Evolutionary conservation across 2,797 vertebrate genomes (phyloP).

Genomic region (Antrozous pallidus): DNA sequence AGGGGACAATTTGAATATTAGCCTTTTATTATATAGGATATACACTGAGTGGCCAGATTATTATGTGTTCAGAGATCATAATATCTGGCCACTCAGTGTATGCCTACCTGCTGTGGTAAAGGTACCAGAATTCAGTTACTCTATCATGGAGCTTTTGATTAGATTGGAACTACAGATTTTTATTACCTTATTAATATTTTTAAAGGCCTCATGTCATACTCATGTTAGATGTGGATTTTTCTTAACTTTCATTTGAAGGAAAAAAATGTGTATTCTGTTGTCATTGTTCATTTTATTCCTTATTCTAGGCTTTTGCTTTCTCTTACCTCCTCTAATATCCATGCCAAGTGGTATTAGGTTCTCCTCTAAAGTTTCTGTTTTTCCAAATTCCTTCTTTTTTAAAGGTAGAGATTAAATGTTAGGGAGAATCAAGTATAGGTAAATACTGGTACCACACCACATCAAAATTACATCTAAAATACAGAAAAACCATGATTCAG

Average conservation of each 20-base stretch:
- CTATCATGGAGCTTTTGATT: not conserved
- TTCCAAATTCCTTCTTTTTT: not conserved
- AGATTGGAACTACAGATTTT: not conserved
- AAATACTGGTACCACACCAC: too few relatives aligned
- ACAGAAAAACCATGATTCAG: too few relatives aligned
- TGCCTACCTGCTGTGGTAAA: not conserved
- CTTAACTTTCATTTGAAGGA: not conserved
- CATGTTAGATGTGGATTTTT: not conserved
- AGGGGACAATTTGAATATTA: too few relatives aligned
- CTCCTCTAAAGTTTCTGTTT: not conserved
- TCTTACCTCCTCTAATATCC: not conserved
- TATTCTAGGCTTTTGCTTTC: not conserved
- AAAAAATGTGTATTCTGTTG: not conserved
- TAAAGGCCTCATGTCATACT: not conserved
- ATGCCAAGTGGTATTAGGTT: not conserved
- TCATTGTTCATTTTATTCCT: not conserved
- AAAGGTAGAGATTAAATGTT: not conserved
- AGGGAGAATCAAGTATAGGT: not conserved
- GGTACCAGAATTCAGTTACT: not conserved
- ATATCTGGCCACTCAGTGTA: too few relatives aligned
- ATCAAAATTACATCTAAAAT: too few relatives aligned
- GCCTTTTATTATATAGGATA: too few relatives aligned
- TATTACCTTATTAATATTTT: not conserved
- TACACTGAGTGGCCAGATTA: too few relatives aligned
- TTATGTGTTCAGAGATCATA: too few relatives aligned